Evolutionary conservation across 1,140 invertebrate genomes (phyloP).

Genomic region (Brachionus plicatilis): DNA sequence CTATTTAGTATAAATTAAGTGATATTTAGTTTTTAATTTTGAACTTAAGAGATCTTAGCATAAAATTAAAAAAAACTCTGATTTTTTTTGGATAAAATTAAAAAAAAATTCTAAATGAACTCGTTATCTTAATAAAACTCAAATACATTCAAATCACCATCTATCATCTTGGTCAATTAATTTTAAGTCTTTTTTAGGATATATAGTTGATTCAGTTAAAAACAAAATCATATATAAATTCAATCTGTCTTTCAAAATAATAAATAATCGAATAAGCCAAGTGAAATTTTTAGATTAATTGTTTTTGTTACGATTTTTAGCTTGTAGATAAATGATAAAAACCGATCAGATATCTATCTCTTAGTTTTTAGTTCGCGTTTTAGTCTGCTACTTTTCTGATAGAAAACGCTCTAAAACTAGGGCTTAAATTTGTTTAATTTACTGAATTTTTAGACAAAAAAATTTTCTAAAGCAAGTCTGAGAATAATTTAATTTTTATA

Average conservation of each 20-base stretch:
- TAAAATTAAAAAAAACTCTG: no score
- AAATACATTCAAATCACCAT: not conserved
- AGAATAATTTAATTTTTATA: not conserved
- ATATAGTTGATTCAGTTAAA: not conserved
- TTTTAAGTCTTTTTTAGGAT: not conserved
- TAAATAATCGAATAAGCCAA: slow-evolving; percentile 13
- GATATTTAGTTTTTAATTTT: not conserved
- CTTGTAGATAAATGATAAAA: not conserved
- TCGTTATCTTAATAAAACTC: not conserved
- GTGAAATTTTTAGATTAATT: slow-evolving; percentile 13
- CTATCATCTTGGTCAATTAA: not conserved
- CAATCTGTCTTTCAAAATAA: not conserved
- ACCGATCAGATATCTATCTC: not conserved
- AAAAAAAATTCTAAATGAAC: not conserved
- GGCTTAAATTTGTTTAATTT: not conserved
- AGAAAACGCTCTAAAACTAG: no score
- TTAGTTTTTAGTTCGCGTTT: not conserved
- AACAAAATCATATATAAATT: not conserved
- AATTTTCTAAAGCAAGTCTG: not conserved
- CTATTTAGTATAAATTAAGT: not conserved
- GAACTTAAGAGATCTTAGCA: no score
- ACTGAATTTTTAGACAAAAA: not conserved
- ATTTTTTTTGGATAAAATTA: no score
- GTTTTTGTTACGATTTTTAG: not conserved
- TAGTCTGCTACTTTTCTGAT: not conserved